Percentiles rank a stretch among this genome's conserved stretches.
Evolutionary conservation across 2,888 invertebrate genomes (phyloP).

Genomic region (Tenodera sinensis): DNA sequence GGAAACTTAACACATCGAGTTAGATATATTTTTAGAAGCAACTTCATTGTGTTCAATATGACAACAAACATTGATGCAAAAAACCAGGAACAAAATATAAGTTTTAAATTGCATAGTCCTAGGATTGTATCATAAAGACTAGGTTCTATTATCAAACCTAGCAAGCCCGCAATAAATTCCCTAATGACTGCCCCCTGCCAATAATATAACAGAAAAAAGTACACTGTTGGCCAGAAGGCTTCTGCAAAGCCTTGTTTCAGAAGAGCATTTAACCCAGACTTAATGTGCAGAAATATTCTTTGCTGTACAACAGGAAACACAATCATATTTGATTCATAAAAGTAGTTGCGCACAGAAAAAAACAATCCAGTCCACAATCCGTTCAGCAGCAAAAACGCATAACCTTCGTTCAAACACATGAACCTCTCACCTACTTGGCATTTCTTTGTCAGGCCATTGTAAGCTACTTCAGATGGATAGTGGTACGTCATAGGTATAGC

Average conservation of each 20-base stretch:
- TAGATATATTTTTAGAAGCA: slow-evolving; percentile 65
- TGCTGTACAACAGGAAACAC: slow-evolving; percentile 69
- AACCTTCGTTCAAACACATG: slow-evolving; percentile 62
- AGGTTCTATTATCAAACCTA: slow-evolving; percentile 54
- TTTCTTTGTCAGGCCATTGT: slow-evolving; percentile 50
- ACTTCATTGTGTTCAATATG: slow-evolving; percentile 66
- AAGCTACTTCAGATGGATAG: slow-evolving; percentile 58
- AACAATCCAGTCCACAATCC: slow-evolving; percentile 66
- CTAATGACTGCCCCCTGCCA: slow-evolving; percentile 57
- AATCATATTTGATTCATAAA: slow-evolving; percentile 54
- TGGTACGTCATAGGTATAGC: slow-evolving; percentile 67
- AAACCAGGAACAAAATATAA: slow-evolving; percentile 65
- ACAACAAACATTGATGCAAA: slow-evolving; percentile 65
- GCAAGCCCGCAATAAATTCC: slow-evolving; percentile 50
- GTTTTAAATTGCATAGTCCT: slow-evolving; percentile 48
- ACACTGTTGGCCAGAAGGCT: slow-evolving; percentile 59
- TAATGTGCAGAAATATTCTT: slow-evolving; percentile 64
- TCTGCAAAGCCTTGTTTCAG: slow-evolving; percentile 56
- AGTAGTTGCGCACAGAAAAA: slow-evolving; percentile 56
- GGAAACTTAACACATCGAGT: slow-evolving; percentile 67
- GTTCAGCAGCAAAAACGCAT: slow-evolving; percentile 62
- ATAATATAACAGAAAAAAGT: slow-evolving; percentile 60
- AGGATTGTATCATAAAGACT: slow-evolving; percentile 51
- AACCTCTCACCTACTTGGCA: slow-evolving; percentile 41
- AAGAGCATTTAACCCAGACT: slow-evolving; percentile 54